Conservation (phyloP, 2,888 invertebrate species). For the Dynastes maya region DNA sequence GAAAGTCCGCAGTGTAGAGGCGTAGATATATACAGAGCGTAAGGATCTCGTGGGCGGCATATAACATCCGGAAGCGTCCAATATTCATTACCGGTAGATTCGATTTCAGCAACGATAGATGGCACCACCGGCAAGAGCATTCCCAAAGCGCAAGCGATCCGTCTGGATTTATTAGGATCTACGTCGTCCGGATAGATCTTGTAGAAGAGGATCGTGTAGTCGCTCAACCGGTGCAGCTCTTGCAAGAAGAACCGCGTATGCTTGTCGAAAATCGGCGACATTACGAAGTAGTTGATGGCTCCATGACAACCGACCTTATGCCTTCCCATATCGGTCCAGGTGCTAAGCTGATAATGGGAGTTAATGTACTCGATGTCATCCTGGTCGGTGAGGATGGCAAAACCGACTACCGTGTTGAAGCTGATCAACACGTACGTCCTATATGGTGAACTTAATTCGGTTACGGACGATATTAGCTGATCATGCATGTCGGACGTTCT, state of each 20-base stretch:
- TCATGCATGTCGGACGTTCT: neutral
- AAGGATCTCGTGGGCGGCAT: constrained; percentile 15
- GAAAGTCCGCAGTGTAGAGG: constrained; percentile 46
- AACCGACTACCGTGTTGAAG: constrained; percentile 28
- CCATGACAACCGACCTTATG: constrained; percentile 47
- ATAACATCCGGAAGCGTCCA: constrained; percentile 46
- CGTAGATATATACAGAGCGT: constrained; percentile 46
- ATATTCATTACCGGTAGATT: neutral
- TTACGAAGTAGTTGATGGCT: constrained; percentile 58
- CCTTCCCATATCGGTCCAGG: constrained; percentile 38
- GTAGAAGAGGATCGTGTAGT: constrained; percentile 47
- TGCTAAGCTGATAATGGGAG: constrained; percentile 43
- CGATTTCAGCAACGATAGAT: constrained; percentile 19
- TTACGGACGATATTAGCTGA: constrained; percentile 22
- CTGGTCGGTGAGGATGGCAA: constrained; percentile 68
- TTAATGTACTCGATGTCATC: constrained; percentile 42
- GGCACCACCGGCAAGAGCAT: constrained; percentile 45
- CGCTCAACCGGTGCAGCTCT: constrained; percentile 48
- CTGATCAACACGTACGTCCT: constrained; percentile 42
- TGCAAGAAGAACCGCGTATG: constrained; percentile 70
- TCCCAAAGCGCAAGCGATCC: constrained; percentile 32
- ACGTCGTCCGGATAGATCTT: constrained; percentile 30
- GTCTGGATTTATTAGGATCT: neutral
- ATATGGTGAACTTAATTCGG: constrained; percentile 10
- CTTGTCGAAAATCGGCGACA: constrained; percentile 73